Evolutionary conservation across 1,140 invertebrate species (phyloP).

Genomic region (Drosophila lini): DNA sequence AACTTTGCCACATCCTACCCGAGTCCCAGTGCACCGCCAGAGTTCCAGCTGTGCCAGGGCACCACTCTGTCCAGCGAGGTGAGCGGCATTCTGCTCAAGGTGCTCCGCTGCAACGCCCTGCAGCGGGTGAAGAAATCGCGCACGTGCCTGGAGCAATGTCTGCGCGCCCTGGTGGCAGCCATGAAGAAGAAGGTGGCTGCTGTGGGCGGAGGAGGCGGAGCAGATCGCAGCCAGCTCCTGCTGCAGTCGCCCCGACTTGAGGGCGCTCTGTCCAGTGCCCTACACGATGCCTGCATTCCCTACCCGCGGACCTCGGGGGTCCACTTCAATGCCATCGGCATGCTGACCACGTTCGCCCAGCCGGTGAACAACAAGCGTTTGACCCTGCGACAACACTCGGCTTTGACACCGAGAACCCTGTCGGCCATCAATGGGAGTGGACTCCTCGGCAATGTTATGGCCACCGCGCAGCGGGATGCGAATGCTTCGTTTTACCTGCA

Average conservation of each 20-base stretch:
- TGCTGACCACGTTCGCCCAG: slow-evolving; percentile 93
- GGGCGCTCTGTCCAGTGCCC: slow-evolving; percentile 84
- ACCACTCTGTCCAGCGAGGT: slow-evolving; percentile 87
- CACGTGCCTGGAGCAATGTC: slow-evolving; percentile 92
- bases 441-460: slow-evolving; percentile 85
- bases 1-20: slow-evolving; percentile 81
- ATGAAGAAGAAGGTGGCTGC: slow-evolving; percentile 86
- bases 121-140: slow-evolving; percentile 91
- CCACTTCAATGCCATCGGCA: slow-evolving; percentile 94
- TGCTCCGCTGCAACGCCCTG: slow-evolving; percentile 89
- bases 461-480: slow-evolving; percentile 86
- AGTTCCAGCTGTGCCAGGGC: slow-evolving; percentile 88
- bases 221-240: slow-evolving; percentile 82
- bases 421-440: slow-evolving; percentile 88
- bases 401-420: slow-evolving; percentile 86
- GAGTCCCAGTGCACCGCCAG: slow-evolving; percentile 87
- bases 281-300: slow-evolving; percentile 93
- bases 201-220: slow-evolving; percentile 38
- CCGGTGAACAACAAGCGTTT: slow-evolving; percentile 90
- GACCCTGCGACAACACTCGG: slow-evolving; percentile 70
- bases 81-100: slow-evolving; percentile 88
- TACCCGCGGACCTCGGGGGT: slow-evolving; percentile 97
- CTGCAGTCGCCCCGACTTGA: slow-evolving; percentile 80
- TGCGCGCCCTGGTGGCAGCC: slow-evolving; percentile 89
- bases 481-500: slow-evolving; percentile 92